Conservation (phyloP, 2,113 vertebrate genomes). For the Sapayoa aenigma region DNA sequence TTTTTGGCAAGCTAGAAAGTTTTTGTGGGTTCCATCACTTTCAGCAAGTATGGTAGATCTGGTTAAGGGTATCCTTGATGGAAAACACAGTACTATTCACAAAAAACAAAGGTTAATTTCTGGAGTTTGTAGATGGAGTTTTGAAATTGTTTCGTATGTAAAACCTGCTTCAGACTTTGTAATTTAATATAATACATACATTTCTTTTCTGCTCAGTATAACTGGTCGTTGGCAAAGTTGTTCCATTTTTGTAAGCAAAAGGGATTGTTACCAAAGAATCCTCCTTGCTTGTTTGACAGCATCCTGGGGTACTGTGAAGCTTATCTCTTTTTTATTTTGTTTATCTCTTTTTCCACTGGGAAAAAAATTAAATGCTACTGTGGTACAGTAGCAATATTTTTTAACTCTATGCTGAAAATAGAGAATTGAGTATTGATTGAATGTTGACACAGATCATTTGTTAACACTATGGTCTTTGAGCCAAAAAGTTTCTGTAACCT, state of each 20-base stretch:
- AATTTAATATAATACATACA: accelerated
- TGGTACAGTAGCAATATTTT: not conserved
- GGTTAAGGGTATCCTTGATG: not conserved
- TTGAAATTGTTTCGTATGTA: not conserved
- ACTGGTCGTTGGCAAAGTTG: not conserved
- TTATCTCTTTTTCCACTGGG: not conserved
- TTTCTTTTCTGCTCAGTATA: not conserved
- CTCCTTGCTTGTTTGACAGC: not conserved
- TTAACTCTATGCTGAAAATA: not conserved
- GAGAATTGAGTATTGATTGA: not conserved
- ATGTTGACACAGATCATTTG: not conserved
- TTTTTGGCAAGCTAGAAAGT: not conserved
- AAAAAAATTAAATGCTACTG: not conserved
- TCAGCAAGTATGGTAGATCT: not conserved
- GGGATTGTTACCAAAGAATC: not conserved
- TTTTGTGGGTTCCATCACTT: not conserved
- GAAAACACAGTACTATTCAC: not conserved
- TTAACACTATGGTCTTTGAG: constrained; percentile 1
- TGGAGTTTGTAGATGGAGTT: not conserved
- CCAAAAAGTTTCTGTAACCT: not conserved
- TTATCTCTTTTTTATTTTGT: not conserved
- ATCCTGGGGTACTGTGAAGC: not conserved
- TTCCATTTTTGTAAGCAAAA: not conserved
- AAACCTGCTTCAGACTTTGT: not conserved
- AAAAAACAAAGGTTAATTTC: not conserved